Evolutionary conservation across 2,888 invertebrate species (phyloP).

Genomic region (Nomada ruficornis): DNA sequence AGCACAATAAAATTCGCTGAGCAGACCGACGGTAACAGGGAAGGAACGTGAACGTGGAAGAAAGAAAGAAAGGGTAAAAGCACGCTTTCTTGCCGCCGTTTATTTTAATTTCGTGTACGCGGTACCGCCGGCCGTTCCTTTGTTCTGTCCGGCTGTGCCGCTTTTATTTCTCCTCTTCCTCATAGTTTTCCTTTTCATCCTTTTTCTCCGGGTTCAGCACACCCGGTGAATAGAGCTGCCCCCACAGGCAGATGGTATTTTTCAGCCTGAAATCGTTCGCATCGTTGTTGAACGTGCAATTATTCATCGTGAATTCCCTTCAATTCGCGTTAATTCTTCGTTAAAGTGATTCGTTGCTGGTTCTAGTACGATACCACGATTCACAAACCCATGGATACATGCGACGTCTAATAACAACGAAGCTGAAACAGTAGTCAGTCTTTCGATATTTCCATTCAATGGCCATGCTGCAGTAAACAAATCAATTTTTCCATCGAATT

Average conservation of each 20-base stretch:
- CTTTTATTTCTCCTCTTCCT: conserved; percentile 65
- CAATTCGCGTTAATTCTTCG: neutral
- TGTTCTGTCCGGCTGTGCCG: conserved; percentile 72
- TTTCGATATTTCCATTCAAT: too few relatives aligned
- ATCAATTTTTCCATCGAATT: too few relatives aligned
- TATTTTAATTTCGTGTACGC: conserved; percentile 81
- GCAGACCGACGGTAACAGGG: conserved; percentile 37
- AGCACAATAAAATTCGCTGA: conserved; percentile 73
- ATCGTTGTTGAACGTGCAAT: conserved; percentile 22
- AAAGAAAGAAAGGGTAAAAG: conserved; percentile 43
- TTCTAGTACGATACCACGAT: neutral
- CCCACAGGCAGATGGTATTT: conserved; percentile 39
- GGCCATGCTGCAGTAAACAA: too few relatives aligned
- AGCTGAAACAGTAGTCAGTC: too few relatives aligned
- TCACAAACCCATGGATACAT: too few relatives aligned
- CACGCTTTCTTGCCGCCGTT: conserved; percentile 79
- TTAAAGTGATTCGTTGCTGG: conserved; percentile 39
- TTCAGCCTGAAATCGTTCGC: conserved; percentile 26
- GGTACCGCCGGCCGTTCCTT: conserved; percentile 74
- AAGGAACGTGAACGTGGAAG: conserved; percentile 8
- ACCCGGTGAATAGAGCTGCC: conserved; percentile 23
- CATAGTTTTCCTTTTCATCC: conserved; percentile 45
- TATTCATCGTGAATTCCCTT: conserved; percentile 41
- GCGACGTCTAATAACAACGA: too few relatives aligned
- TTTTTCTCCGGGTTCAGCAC: conserved; percentile 30